Evolutionary conservation across 2,113 vertebrate species (phyloP), one percentile per base, ranked within the genome.

Genomic region (Ictalurus furcatus): DNA sequence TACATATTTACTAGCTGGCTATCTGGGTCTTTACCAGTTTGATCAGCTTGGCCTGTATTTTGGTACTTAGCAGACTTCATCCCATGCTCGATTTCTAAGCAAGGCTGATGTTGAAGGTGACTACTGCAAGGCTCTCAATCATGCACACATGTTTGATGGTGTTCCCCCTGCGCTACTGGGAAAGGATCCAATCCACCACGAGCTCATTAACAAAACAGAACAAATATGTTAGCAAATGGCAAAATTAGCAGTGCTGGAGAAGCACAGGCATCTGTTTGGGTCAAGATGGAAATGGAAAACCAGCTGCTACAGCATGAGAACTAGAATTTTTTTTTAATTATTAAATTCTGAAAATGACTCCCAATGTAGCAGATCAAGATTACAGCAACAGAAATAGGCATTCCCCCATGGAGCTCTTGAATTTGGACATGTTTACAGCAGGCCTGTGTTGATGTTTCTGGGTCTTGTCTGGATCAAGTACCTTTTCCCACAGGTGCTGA

Each of bases 401-500:
- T 87, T 89, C 59, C 28, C 28, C n/a, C 34, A 58, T 14, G 54
- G 40, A 61, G 23, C 56, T 48, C 30, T 67, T 85, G 59, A 73
- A 78, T 85, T 71, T 74, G 65, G 85, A 85, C 65, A 83, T 81
- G 85, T 85, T 80, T 73, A 81, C 54, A 87, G 69, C 13, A 23
- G 34, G 79, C 65, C 63, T 84, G n/a, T 59, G 90, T 88, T 90
- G 88, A 91, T 87, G 85, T 71, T 87, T 91, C 92, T 89, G 89
- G 90, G 84, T 86, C 88, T 69, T 63, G 87, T 85, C 88, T 82
- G 87, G 87, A 88, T 63, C 89, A 78, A 94, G 86, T 80, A 85
- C 88, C 87, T 88, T 90, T 94, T 90, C 89, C 89, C 89, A 88
- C 88, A 83, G 86, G 88, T 88, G 90, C 88, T 95, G 94, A 95